Evolutionary conservation across 2,797 vertebrate genomes (phyloP), one percentile per base, ranked within the genome.

Genomic region (Lophura swinhoii): DNA sequence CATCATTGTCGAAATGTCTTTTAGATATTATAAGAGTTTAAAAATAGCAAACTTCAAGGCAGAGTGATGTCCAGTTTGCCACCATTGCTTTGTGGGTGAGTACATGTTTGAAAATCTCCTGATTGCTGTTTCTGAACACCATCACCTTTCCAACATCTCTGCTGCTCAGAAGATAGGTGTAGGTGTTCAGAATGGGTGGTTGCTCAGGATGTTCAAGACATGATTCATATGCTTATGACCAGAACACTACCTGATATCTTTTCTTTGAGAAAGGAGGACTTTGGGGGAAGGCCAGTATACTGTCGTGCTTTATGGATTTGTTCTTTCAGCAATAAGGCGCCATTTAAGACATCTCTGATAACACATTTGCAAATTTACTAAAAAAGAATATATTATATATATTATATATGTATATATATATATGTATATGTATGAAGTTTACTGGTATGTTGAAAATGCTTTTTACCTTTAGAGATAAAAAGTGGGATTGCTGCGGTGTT

Each of bases 291-390:
- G 24, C 1, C 53, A 44, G 63, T 89, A 74, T 44, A 51, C 13
- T 85, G 21, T n/a, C 2, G 29, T 88, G 35, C 48, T 29, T 29
- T 6, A 31, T 55, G 44, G 69, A 6, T 17, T 76, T 28, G 16
- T 16, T 72, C 59, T 79, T 81, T 66, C 64, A 63, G 51, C 0
- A 0, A 26, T 55, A 70, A 39, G 12, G 39, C 41, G 7, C 5
- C 3, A 5, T 51, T 74, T 71, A 76, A 77, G 66, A 48, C 14
- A 37, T 24, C 14, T 76, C 70, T 75, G 69, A 49, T 59, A 51
- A 44, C 15, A 26, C 29, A 18, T 20, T 44, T 44, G 43, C 43
- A 44, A 44, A 44, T 44, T 44, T 44, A 18, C 43, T 44, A 20
- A 44, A 18, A 44, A 44, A 44, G 43, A 44, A 44, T 44, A 43